A percentile compares a stretch with the other conserved stretches of the same genome.
These are phyloP conservation scores for Lasioglossum villosulum DNA, from an alignment of 2,888 invertebrate genomes.

Conservation along the genomic window DNA sequence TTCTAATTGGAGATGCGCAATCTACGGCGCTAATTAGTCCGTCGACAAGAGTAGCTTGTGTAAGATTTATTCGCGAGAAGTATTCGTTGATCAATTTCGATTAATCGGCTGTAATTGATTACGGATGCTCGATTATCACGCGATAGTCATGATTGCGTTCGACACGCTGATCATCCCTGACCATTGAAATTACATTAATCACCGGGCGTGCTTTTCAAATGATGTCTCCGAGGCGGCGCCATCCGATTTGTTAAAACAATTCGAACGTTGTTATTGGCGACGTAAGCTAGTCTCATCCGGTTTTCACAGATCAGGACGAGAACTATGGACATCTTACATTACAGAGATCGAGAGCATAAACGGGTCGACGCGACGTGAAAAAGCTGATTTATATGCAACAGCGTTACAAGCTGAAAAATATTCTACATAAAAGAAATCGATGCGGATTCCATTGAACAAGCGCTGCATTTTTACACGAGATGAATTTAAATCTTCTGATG, in stretches of 20 bases:
- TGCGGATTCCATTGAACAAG: neutral
- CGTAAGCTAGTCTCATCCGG: constrained; percentile 48
- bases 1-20: neutral
- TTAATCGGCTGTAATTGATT: constrained; percentile 34
- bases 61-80: neutral
- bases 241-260: constrained; percentile 51
- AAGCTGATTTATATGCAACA: neutral
- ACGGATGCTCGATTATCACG: constrained; percentile 17
- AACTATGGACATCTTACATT: constrained; percentile 14
- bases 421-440: neutral
- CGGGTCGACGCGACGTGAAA: neutral
- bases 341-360: constrained; percentile 19
- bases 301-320: constrained; percentile 28
- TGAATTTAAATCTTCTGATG: constrained; percentile 15
- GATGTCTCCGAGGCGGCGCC: constrained; percentile 40
- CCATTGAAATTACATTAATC: constrained; percentile 42
- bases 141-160: neutral
- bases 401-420: neutral
- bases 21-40: neutral
- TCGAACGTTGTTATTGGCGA: constrained; percentile 44
- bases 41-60: neutral
- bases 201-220: neutral
- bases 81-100: neutral
- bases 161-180: constrained; percentile 32
- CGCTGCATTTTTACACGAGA: neutral